Percentiles rank a stretch among this genome's conserved stretches.
Conservation (phyloP, 2,797 vertebrate genomes). For the Coendou prehensilis region DNA sequence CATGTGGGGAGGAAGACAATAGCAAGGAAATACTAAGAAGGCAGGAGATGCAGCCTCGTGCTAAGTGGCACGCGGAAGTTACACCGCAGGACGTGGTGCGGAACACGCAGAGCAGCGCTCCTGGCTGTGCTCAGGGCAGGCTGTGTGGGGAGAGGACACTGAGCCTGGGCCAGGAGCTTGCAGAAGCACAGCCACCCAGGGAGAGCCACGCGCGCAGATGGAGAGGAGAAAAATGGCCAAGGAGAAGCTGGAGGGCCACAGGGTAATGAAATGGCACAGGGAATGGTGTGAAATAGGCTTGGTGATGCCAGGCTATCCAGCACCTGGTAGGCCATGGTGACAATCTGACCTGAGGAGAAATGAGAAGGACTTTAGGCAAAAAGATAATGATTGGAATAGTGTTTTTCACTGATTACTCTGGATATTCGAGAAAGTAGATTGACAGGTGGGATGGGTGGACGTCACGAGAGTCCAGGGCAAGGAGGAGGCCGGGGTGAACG, state of each 20-base stretch:
- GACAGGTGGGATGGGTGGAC: neutral
- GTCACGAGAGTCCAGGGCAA: neutral
- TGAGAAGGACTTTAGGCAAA: neutral
- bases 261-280: fast-evolving
- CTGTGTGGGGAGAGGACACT: neutral
- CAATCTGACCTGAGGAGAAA: neutral
- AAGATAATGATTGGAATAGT: neutral
- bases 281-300: neutral
- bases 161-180: neutral
- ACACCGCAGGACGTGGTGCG: neutral
- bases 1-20: neutral
- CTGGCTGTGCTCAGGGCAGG: neutral
- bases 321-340: neutral
- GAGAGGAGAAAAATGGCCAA: neutral
- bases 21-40: neutral
- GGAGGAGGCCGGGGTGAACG: too few relatives aligned
- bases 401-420: neutral
- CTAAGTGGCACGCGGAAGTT: neutral
- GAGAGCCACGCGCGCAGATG: neutral
- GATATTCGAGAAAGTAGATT: neutral
- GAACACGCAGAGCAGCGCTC: fast-evolving
- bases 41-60: neutral
- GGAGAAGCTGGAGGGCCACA: neutral
- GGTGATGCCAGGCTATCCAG: too few relatives aligned
- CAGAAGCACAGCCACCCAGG: neutral